These are phyloP conservation scores for Elephas maximus DNA, from an alignment of 2,113 vertebrate species.

Conservation along the genomic window DNA sequence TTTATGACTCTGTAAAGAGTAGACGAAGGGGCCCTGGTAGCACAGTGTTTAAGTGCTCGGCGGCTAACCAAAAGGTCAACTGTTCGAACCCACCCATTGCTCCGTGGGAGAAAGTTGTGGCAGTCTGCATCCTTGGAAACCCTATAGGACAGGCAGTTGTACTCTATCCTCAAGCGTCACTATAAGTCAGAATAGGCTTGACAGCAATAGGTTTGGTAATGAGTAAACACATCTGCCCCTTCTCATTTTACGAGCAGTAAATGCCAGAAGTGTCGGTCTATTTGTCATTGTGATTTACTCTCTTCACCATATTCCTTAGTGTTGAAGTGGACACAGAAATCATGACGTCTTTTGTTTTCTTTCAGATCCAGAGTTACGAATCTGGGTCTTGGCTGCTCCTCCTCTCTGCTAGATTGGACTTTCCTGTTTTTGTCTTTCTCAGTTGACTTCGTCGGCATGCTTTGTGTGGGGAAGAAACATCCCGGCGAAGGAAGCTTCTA, in stretches of 20 bases:
- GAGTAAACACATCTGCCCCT: conserved; percentile 21
- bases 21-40: no score
- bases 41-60: no score
- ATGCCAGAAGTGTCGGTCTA: background rate
- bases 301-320: background rate
- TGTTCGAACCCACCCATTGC: no score
- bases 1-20: background rate
- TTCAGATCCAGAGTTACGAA: background rate
- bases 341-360: background rate
- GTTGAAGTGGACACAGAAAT: background rate
- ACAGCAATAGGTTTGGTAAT: background rate
- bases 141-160: no score
- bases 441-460: background rate
- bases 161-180: no score
- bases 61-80: no score
- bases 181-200: background rate
- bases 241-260: background rate
- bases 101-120: no score
- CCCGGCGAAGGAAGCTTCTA: conserved; percentile 30
- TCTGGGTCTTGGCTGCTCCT: background rate
- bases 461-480: conserved; percentile 59
- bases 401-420: background rate
- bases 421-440: conserved; percentile 65
- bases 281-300: background rate
- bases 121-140: no score